Evolutionary conservation across 2,113 vertebrate genomes (phyloP).

Genomic region (Grantiella picta): DNA sequence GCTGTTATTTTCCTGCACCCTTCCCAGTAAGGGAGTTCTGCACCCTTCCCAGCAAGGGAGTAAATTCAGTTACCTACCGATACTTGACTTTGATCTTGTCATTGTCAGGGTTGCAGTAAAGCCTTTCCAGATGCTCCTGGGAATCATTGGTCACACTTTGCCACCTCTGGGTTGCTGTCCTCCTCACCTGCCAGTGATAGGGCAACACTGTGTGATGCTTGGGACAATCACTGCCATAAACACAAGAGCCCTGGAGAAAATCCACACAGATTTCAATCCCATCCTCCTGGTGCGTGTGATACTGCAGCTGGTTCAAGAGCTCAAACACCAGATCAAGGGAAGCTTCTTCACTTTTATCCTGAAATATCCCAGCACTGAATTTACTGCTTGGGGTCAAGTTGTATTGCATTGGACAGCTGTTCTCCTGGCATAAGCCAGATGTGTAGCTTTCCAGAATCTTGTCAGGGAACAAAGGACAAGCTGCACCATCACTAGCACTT

Average conservation of each 20-base stretch:
- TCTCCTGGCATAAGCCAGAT: slow-evolving; percentile 74
- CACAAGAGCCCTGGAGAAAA: slow-evolving; percentile 91
- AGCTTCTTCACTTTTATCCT: slow-evolving; percentile 95
- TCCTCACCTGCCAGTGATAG: slow-evolving; percentile 96
- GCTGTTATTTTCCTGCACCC: background rate
- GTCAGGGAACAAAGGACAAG: slow-evolving; percentile 74
- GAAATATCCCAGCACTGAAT: slow-evolving; percentile 85
- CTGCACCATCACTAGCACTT: slow-evolving; percentile 63
- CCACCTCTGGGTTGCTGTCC: slow-evolving; percentile 83
- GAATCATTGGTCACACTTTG: slow-evolving; percentile 93
- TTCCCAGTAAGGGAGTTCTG: background rate
- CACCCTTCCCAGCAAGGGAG: background rate
- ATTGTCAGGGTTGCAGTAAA: slow-evolving; percentile 98
- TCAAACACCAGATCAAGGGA: slow-evolving; percentile 97
- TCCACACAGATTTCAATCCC: slow-evolving; percentile 91
- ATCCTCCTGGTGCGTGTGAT: slow-evolving; percentile 94
- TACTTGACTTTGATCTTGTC: slow-evolving; percentile 91
- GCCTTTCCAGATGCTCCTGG: slow-evolving; percentile 97
- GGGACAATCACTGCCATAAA: slow-evolving; percentile 90
- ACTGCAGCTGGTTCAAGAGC: slow-evolving; percentile 95
- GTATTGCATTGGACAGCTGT: slow-evolving; percentile 75
- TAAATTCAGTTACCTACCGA: slow-evolving; percentile 80
- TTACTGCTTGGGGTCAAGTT: slow-evolving; percentile 68
- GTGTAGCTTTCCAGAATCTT: slow-evolving; percentile 82
- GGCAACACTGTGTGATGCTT: slow-evolving; percentile 94